Evolutionary conservation across 2,113 vertebrate species (phyloP), one percentile per base, ranked within the genome.

Genomic region (Amblyornis subalaris): DNA sequence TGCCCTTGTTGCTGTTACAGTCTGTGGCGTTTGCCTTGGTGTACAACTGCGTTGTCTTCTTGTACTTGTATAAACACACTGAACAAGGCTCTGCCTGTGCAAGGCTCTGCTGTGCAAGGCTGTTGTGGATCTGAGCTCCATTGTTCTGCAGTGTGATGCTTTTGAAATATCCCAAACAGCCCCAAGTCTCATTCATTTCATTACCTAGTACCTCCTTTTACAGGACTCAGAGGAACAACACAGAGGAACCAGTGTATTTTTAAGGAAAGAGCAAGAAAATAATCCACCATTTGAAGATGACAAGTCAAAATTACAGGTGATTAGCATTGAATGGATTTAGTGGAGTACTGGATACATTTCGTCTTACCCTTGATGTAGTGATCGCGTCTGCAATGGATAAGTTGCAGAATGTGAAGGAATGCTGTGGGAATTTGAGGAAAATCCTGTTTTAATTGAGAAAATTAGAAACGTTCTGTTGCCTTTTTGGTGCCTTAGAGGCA

Each of bases 251-350:
- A 81, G 28, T 44, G 93, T 47, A 9, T 84, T 45, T 35, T n/a
- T 86, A 65, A 93, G 96, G 67, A 96, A 96, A 10, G 97, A 98
- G 29, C 96, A 95, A 47, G 93, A 91, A 85, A 77, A 51, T 61
- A 86, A 95, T 81, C 77, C 96, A 55, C 23, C 33, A 16, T 48
- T 96, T 36, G 76, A 98, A 86, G 98, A 99, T 58, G 98, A 98
- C 62, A 98, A 98, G 82, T 97, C 98, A 78, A 99, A 99, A 91
- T 90, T 98, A 76, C 99, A 99, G 99, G 98, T 99, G 82, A 88
- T 95, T 66, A 48, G 10, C 28, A 60, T 64, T 47, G 36, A n/a
- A 23, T 8, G 80, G 67, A 26, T 84, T 91, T 55, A n/a, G 82
- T 79, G 36, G 58, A 60, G 23, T 42, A 10, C 40, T 65, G 33